Percentiles rank a stretch among this genome's conserved stretches.
These are phyloP conservation scores for Axinella damicornis DNA, from an alignment of 37 sponge, comb jelly and placozoan genomes.

Conservation along the genomic window DNA sequence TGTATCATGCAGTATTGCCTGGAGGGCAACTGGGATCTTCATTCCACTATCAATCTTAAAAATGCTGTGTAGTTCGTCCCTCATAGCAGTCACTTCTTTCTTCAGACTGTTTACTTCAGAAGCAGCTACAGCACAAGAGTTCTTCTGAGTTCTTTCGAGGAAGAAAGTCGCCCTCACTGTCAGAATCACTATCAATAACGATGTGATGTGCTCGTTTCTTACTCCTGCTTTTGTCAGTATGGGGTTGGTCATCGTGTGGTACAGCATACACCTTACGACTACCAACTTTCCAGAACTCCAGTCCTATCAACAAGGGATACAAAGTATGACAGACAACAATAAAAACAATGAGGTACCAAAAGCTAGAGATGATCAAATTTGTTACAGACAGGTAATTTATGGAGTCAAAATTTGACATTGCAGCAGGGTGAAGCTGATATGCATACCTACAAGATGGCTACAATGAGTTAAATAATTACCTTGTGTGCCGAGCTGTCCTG, in stretches of 20 bases:
- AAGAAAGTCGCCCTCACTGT: not conserved
- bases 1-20: not conserved
- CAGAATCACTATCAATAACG: not conserved
- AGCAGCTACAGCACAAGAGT: not conserved
- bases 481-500: too few species aligned
- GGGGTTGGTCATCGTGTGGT: not conserved
- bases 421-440: too few species aligned
- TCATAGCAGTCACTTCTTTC: not conserved
- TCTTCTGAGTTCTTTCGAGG: constrained; percentile 6
- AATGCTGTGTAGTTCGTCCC: not conserved
- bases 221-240: not conserved
- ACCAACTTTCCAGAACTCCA: constrained; percentile 23
- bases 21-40: constrained; percentile 22
- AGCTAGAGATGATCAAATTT: too few species aligned
- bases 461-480: too few species aligned
- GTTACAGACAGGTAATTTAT: too few species aligned
- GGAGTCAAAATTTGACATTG: too few species aligned
- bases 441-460: too few species aligned
- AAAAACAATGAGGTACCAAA: too few species aligned
- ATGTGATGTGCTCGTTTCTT: not conserved
- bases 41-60: constrained; percentile 1
- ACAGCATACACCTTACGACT: constrained; percentile 45
- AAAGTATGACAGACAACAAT: not conserved
- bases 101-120: not conserved
- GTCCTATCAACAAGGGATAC: not conserved